phyloP scores from a whole-genome alignment of 1,140 invertebrate genomes.

The Pristionchus pacificus region DNA sequence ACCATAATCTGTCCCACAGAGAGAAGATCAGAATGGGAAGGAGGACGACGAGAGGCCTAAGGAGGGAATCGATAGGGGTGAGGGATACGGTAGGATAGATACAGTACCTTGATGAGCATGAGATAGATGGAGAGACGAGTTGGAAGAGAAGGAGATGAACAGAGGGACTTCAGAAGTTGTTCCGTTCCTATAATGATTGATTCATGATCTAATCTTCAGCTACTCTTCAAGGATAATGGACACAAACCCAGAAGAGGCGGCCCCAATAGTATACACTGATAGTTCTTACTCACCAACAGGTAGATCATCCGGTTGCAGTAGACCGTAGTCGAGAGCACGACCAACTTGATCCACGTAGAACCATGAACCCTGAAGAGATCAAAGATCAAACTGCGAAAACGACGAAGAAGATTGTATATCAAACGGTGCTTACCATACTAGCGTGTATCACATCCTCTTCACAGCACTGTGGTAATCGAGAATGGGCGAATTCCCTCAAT shows the following conservation, averaged over 20 bases:
- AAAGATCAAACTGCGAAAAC: too few species aligned
- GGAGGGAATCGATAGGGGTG: neutral
- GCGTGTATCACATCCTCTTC: conserved; percentile 23
- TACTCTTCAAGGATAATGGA: too few species aligned
- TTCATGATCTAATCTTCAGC: too few species aligned
- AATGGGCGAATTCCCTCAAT: conserved; percentile 14
- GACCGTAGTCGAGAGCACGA: conserved; percentile 13
- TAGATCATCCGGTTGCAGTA: conserved; percentile 7
- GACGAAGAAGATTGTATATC: too few species aligned
- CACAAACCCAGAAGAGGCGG: too few species aligned
- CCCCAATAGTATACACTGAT: too few species aligned
- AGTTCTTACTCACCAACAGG: conserved; percentile 3
- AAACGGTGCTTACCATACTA: neutral
- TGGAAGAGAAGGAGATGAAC: neutral
- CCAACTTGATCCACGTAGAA: conserved; percentile 29
- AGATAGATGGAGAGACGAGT: conserved; percentile 10
- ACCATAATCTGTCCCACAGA: neutral
- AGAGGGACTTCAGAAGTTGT: neutral
- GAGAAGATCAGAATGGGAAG: neutral
- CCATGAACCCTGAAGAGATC: conserved; percentile 19
- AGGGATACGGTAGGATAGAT: neutral
- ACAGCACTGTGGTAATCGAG: conserved; percentile 20
- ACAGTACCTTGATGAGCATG: neutral
- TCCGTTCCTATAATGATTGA: too few species aligned
- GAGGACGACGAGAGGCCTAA: neutral